A percentile compares a stretch with the other conserved stretches of the same genome.
These are phyloP conservation scores for Cyphomyrus discorhynchus DNA, from an alignment of 2,113 vertebrate species.

Conservation along the genomic window DNA sequence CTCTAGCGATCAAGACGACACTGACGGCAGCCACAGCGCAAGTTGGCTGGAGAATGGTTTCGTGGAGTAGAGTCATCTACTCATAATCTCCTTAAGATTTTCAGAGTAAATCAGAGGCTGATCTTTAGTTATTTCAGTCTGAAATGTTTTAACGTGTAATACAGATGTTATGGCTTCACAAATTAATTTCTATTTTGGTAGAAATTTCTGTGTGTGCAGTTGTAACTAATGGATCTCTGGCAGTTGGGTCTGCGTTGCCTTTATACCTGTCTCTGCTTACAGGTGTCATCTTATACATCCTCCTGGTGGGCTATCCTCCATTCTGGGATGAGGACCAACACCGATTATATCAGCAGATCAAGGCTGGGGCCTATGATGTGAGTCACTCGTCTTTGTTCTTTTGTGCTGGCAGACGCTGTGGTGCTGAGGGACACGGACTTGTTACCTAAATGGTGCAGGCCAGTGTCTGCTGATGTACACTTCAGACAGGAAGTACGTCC, in stretches of 20 bases:
- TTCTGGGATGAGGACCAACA: conserved; percentile 69
- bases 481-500: not conserved
- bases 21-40: not conserved
- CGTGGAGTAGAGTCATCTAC: not conserved
- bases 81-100: not conserved
- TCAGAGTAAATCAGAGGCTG: not conserved
- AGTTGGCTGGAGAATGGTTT: not conserved
- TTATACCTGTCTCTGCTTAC: not conserved
- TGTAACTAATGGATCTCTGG: not conserved
- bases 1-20: not conserved
- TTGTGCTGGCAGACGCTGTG: not conserved
- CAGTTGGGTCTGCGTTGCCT: not conserved
- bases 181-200: not conserved
- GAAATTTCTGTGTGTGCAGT: not conserved
- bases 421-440: not conserved
- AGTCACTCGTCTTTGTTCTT: conserved; percentile 20
- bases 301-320: conserved; percentile 62
- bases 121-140: not conserved
- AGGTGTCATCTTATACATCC: conserved; percentile 66
- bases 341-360: conserved; percentile 66
- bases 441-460: not conserved
- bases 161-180: not conserved
- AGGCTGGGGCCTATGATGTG: conserved; percentile 64
- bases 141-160: not conserved
- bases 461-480: not conserved